Evolutionary conservation across 2,888 invertebrate genomes (phyloP), one percentile per base, ranked within the genome.

Genomic region (Drosophila diplacantha): DNA sequence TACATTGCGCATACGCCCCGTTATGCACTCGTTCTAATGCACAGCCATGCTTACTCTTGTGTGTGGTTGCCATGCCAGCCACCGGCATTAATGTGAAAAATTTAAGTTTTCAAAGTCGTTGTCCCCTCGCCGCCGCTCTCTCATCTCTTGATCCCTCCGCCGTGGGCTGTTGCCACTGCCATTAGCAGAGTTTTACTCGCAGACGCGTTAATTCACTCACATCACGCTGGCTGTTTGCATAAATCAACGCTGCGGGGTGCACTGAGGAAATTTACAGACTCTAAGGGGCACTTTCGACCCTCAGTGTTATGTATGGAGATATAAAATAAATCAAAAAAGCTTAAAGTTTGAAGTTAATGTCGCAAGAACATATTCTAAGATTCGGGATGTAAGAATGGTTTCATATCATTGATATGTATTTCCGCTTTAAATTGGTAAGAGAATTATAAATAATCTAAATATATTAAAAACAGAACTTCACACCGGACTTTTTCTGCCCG

Each of bases 131-230:
- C 20, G 6, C 35, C 31, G 22, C 12, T 9, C 12, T 14, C 35
- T 3, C 20, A 26, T 50, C 9, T 29, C 44, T 20, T 18, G 26
- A 20, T 16, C 26, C 26, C 34, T 31, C 14, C 20, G 24, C 66
- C 47, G n/a, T 29, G 35, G 29, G 52, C 68, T 67, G 68, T 67
- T 71, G 61, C 46, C 75, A 71, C 64, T 64, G 61, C 76, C 77
- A 78, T 78, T 81, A 79, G 74, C 75, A 80, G 66, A 58, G 44
- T 71, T 66, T 74, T 49, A 41, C 60, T 55, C 55, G 61, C 59
- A 63, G 62, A 72, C 66, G 80, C 71, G 82, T 78, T 81, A 81
- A 81, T 82, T 82, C 73, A 76, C 77, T 63, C 71, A 66, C 74
- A 69, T 72, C 72, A 69, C 50, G 69, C 62, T 72, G 70, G 49